Conservation (phyloP, 2,888 invertebrate genomes). For the Sicus ferrugineus region DNA sequence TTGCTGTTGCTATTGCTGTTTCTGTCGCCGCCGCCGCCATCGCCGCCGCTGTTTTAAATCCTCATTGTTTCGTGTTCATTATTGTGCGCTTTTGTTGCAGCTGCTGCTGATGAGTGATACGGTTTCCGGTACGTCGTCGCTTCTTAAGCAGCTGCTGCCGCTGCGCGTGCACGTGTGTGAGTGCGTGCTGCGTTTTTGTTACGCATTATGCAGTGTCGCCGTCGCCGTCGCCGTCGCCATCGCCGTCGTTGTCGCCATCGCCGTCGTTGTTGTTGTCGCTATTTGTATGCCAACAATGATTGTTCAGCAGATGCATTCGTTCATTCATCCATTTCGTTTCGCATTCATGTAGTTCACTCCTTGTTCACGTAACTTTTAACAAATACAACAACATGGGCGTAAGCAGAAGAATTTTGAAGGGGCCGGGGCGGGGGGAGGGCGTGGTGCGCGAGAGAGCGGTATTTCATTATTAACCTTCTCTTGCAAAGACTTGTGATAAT, state of each 20-base stretch:
- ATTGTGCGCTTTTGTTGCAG: neutral
- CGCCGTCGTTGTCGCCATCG: neutral
- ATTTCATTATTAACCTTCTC: too few species aligned
- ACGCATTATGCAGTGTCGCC: neutral
- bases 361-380: neutral
- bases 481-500: too few species aligned
- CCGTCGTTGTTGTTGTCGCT: neutral
- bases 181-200: too few species aligned
- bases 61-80: slow-evolving; percentile 1
- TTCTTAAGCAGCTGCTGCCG: neutral
- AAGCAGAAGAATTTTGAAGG: too few species aligned
- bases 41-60: neutral
- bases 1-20: slow-evolving; percentile 4
- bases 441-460: too few species aligned
- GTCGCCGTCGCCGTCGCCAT: neutral
- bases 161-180: too few species aligned
- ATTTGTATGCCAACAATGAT: neutral
- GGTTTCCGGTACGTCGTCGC: too few species aligned
- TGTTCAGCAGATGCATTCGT: neutral
- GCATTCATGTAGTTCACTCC: neutral
- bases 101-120: neutral
- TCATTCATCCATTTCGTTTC: neutral
- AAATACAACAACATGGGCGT: too few species aligned
- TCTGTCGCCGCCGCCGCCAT: neutral
- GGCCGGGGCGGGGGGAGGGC: too few species aligned